Base-by-base conservation (phyloP, 2,888 invertebrate genomes). In the Acleris cristana region DNA sequence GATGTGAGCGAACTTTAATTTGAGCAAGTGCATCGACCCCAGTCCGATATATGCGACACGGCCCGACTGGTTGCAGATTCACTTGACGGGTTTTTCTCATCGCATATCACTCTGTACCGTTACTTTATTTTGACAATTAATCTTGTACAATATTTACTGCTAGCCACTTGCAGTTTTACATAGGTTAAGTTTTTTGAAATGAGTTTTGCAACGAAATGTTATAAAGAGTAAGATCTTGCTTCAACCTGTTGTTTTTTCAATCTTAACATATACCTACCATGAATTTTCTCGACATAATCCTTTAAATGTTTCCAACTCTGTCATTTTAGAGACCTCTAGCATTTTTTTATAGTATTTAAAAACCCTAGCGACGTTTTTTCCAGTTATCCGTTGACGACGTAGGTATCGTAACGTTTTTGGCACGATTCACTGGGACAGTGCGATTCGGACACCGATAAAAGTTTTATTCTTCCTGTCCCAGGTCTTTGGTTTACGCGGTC, bases 71-170 rank as follows among this genome's bases (percentile, higher is more conserved):
- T 23, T 57, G 66, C 61, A 66, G 57, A 66, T 45, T 61, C 52
- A 40, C 59, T 49, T 34, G 56, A 62, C 56, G 52, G 66, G 61
- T 57, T 65, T 56, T 61, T 52, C 66, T 66, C 52, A 61, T 40
- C 56, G 49, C 52, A 61, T 48, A 66, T 61, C 51, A 56, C 56
- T 19, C 30, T 12, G 56, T 21, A 66, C 66, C 65, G 65, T 61
- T 66, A 61, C 49, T 18, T 61, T 44, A 19, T 12, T 51, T 51
- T 57, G 55, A 4, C 40, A 40, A 40, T 55, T 14, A 40, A 40
- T 40, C 40, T 40, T 40, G 14, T 14, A 40, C 40, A 40, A 40
- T 40, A 40, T 40, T 40, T 40, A 40, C 40, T 12, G 14, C 40
- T 40, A 40, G 34, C 14, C 4, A 40, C 14, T 40, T 40, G 40